Conservation (phyloP, 2,797 vertebrate genomes). For the Dicrostonyx torquatus region DNA sequence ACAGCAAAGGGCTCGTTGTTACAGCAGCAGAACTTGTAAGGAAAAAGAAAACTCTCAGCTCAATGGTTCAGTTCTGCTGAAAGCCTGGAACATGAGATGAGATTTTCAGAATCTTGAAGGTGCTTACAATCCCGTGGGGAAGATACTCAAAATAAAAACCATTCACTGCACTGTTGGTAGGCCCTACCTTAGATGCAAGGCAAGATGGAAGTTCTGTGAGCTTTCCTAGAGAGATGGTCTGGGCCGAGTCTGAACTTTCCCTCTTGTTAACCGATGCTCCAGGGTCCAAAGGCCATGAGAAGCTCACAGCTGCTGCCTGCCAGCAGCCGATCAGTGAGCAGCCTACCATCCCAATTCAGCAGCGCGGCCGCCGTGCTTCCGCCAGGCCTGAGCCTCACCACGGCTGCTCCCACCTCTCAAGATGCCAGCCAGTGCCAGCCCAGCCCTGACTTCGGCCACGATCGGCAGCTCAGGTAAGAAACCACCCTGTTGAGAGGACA, state of each 20-base stretch:
- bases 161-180: neutral
- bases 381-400: constrained; percentile 74
- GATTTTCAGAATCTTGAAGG: neutral
- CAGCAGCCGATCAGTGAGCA: constrained; percentile 53
- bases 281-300: constrained; percentile 82
- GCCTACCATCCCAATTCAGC: constrained; percentile 70
- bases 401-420: constrained; percentile 75
- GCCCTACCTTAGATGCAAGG: neutral
- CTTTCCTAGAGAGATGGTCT: neutral
- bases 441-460: constrained; percentile 84
- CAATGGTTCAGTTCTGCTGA: neutral
- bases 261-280: neutral
- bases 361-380: constrained; percentile 49
- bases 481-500: neutral
- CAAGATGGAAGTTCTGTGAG: neutral
- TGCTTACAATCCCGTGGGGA: neutral
- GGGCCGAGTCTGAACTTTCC: neutral
- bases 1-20: neutral
- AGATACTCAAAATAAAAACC: neutral
- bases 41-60: neutral
- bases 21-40: neutral
- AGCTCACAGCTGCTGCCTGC: constrained; percentile 69
- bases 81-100: neutral
- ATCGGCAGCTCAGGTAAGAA: constrained; percentile 86
- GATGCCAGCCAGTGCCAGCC: constrained; percentile 75